Percentiles rank a stretch among this genome's conserved stretches.
These are phyloP conservation scores for Xenops minutus DNA, from an alignment of 2,797 vertebrate species.

Conservation along the genomic window DNA sequence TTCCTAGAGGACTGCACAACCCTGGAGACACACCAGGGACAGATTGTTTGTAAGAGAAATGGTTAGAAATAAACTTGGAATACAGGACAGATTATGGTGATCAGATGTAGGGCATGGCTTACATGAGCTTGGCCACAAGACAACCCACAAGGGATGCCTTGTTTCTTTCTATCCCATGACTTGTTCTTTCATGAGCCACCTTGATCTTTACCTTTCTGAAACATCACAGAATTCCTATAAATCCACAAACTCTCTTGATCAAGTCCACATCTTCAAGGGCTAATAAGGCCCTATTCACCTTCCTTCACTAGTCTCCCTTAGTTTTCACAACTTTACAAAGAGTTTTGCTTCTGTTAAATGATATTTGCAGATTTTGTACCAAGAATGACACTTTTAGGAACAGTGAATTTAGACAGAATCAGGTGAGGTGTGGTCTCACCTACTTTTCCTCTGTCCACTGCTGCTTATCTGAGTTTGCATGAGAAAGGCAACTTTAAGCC, in stretches of 20 bases:
- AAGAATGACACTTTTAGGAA: background rate
- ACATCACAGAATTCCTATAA: background rate
- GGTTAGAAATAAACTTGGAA: background rate
- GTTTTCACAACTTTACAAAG: background rate
- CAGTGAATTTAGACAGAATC: background rate
- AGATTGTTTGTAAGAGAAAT: background rate
- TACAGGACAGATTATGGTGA: background rate
- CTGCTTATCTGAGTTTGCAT: background rate
- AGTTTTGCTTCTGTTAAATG: background rate
- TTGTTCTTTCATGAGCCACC: background rate
- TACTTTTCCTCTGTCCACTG: background rate
- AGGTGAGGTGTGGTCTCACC: background rate
- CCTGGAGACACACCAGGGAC: background rate
- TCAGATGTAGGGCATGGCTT: background rate
- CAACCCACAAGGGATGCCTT: background rate
- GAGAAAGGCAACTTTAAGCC: fast-evolving
- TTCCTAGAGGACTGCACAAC: background rate
- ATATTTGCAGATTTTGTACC: background rate
- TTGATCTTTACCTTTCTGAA: background rate
- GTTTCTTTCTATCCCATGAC: background rate
- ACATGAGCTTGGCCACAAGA: background rate
- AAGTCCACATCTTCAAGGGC: background rate
- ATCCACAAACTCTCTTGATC: background rate
- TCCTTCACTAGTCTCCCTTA: background rate
- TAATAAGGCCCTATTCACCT: background rate